Percentiles rank a stretch among this genome's conserved stretches.
phyloP scores from a whole-genome alignment of 2,113 vertebrate genomes.

The Numenius arquata region DNA sequence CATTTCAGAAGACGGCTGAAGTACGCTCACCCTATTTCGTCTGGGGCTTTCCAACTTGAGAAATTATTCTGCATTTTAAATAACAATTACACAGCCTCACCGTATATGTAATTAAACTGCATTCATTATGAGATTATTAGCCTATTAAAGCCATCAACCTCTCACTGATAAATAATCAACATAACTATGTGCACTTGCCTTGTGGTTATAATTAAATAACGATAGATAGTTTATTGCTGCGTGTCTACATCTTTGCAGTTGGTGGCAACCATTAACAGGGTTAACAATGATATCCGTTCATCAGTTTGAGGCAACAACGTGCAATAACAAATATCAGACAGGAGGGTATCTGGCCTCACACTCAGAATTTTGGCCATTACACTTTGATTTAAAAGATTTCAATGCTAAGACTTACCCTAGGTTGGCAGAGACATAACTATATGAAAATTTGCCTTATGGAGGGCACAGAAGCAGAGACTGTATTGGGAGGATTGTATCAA shows the following conservation, averaged over 20 bases:
- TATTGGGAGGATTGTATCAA: background rate
- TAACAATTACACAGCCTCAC: background rate
- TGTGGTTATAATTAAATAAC: conserved; percentile 10
- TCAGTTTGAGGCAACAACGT: background rate
- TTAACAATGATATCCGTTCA: background rate
- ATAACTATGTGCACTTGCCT: background rate
- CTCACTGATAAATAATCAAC: conserved; percentile 49
- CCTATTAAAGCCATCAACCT: conserved; percentile 30
- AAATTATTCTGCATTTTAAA: background rate
- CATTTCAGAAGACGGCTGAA: background rate
- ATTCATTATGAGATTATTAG: conserved; percentile 33
- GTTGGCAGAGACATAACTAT: background rate
- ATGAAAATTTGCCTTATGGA: background rate
- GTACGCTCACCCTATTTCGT: fast-evolving
- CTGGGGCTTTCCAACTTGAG: background rate
- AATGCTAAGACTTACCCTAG: background rate
- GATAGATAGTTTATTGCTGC: background rate
- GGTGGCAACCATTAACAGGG: background rate
- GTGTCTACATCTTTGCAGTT: background rate
- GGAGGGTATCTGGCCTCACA: background rate
- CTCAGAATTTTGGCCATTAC: background rate
- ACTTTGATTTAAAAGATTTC: background rate
- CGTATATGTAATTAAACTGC: background rate
- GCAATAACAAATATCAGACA: background rate
- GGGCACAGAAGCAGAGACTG: background rate